Base-by-base conservation (phyloP, 1,140 invertebrate species). In the Drosophila neocordata region DNA sequence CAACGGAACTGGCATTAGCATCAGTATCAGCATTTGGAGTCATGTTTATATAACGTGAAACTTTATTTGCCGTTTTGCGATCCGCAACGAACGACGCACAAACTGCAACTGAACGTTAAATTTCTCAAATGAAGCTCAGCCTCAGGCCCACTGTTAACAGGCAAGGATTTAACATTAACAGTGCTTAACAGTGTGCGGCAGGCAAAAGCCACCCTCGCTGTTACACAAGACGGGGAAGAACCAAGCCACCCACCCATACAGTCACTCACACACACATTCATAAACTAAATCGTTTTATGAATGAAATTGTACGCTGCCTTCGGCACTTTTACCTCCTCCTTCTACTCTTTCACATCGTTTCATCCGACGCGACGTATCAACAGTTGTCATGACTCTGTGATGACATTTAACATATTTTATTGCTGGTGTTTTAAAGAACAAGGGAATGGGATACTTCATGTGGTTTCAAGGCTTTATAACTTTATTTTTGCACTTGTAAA, bases 41-140 rank as follows among this genome's bases (percentile, higher is more conserved):
- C 63, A 74, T 74, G 31, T 24, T 61, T 56, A 8, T 20, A 27
- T 20, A 12, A 20, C 3, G 48, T 41, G 51, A 24, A 8, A 6
- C 15, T 52, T 63, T 34, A 18, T 11, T 22, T 31, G 51, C 22
- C 66, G 13, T 64, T 61, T 67, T 69, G 79, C 83, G 83, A 87
- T 87, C 83, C 72, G 65, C 65, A 79, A 60, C 52, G 69, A 79
- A 70, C 72, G 75, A 87, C 51, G 52, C 67, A 48, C 64, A 62
- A 69, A 76, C 53, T 69, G 63, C 70, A 81, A 87, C 79, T 87
- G 82, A 88, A 72, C 83, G 80, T 5, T 79, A 83, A 65, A 79
- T 69, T 69, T 87, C 69, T 69, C 27, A 65, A 73, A 13, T 69
- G 56, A 80, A 82, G 83, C 79, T 82, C 68, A 70, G 83, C 38